phyloP scores from a whole-genome alignment of 2,797 vertebrate genomes.

The Adelosebastes latens region DNA sequence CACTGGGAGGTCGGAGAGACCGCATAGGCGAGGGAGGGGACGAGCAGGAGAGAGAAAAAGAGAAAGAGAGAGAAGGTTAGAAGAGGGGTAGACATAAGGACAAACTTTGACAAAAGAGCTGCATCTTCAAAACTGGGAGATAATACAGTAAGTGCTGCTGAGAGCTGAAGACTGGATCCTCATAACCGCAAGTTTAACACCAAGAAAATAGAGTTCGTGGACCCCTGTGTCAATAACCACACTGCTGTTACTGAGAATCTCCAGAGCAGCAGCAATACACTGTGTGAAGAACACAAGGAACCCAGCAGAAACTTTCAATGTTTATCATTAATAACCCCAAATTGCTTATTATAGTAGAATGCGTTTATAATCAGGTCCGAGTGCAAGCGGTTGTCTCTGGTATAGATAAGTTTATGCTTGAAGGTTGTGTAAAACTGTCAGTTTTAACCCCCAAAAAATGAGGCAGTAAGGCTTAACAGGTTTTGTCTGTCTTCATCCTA shows the following conservation, averaged over 20 bases:
- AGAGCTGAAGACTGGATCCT: constrained; percentile 24
- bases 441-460: background rate
- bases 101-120: constrained; percentile 13
- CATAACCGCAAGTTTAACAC: constrained; percentile 6
- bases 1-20: constrained; percentile 69
- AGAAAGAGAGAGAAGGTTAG: constrained; percentile 5
- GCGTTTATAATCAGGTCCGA: background rate
- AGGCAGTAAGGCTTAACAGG: background rate
- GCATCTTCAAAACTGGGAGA: constrained; percentile 26
- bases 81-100: constrained; percentile 15
- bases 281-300: background rate
- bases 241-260: constrained; percentile 18
- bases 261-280: constrained; percentile 25
- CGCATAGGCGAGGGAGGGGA: constrained; percentile 40
- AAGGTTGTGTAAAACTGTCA: background rate
- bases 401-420: background rate
- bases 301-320: background rate
- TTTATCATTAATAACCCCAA: constrained; percentile 32
- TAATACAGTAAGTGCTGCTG: constrained; percentile 6
- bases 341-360: background rate
- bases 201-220: constrained; percentile 38
- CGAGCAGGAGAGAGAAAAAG: background rate
- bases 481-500: background rate
- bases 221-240: constrained; percentile 46
- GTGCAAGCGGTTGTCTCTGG: background rate